Evolutionary conservation across 2,888 invertebrate genomes (phyloP).

Genomic region (Congeria kusceri): DNA sequence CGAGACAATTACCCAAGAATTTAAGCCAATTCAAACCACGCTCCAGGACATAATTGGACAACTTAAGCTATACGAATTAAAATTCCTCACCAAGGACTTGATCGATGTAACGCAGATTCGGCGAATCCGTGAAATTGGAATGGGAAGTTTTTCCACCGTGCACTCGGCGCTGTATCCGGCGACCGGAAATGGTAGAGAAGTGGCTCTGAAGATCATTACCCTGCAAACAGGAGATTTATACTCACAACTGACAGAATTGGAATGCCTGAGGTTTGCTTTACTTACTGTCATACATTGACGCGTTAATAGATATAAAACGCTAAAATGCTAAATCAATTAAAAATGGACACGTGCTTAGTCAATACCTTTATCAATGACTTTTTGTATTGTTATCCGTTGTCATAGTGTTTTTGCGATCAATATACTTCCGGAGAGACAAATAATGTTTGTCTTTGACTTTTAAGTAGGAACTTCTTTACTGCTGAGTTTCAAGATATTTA

Average conservation of each 20-base stretch:
- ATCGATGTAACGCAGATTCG: conserved; percentile 38
- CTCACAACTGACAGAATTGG: conserved; percentile 65
- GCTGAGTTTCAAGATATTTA: too few species aligned
- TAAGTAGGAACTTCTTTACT: too few species aligned
- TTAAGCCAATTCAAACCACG: conserved; percentile 49
- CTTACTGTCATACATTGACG: background rate
- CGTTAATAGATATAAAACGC: too few species aligned
- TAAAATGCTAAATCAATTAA: too few species aligned
- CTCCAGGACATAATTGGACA: conserved; percentile 57
- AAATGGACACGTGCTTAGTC: too few species aligned
- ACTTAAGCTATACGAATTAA: conserved; percentile 50
- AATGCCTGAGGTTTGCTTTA: conserved; percentile 56
- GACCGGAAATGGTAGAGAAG: conserved; percentile 17
- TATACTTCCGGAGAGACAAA: too few species aligned
- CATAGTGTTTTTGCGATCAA: too few species aligned
- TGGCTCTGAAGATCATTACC: conserved; percentile 64
- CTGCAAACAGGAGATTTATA: conserved; percentile 45
- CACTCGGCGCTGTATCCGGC: conserved; percentile 28
- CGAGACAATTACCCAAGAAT: conserved; percentile 54
- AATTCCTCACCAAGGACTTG: conserved; percentile 49
- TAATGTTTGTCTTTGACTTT: too few species aligned
- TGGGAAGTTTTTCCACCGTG: conserved; percentile 63
- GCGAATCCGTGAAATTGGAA: conserved; percentile 35
- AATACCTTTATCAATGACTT: too few species aligned
- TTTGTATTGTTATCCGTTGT: too few species aligned